These are phyloP conservation scores for Elephantulus edwardii DNA, from an alignment of 2,113 vertebrate species.

Conservation along the genomic window DNA sequence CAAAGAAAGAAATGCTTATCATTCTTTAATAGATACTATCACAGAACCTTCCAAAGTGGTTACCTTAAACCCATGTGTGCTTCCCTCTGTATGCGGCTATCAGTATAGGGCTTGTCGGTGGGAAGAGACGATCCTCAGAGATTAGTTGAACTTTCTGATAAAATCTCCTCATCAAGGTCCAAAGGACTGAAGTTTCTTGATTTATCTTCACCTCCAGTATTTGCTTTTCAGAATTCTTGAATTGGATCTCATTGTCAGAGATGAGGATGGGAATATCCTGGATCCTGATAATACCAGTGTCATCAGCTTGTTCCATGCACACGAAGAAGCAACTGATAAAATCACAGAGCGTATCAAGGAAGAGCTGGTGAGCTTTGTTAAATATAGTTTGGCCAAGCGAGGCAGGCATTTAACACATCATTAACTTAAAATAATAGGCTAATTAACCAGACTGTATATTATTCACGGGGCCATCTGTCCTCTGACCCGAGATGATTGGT, in stretches of 20 bases:
- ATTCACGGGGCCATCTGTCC: conserved; percentile 44
- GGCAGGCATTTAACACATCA: not conserved
- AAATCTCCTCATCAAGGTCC: not conserved
- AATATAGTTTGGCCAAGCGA: not conserved
- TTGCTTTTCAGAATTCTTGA: conserved; percentile 90
- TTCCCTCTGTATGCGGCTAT: not conserved
- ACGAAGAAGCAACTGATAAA: conserved; percentile 93
- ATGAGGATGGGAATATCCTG: conserved; percentile 94
- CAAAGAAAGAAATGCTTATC: not conserved
- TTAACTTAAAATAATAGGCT: conserved; percentile 39
- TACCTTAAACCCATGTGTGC: rapidly evolving
- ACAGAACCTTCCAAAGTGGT: not conserved
- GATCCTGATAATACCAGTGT: conserved; percentile 95
- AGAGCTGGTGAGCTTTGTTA: conserved; percentile 88
- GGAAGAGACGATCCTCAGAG: not conserved
- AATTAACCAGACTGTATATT: not conserved
- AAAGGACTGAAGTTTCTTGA: not conserved
- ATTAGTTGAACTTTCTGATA: not conserved
- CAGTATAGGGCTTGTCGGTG: not conserved
- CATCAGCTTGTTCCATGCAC: conserved; percentile 96
- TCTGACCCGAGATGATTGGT: conserved; percentile 4
- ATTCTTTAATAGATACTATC: not conserved
- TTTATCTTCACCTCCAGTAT: not conserved
- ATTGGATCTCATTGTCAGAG: conserved; percentile 94
- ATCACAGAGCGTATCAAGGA: conserved; percentile 96